Percentiles rank a stretch among this genome's conserved stretches.
These are phyloP conservation scores for Sminthurinus aureus DNA, from an alignment of 2,888 invertebrate species.

Conservation along the genomic window DNA sequence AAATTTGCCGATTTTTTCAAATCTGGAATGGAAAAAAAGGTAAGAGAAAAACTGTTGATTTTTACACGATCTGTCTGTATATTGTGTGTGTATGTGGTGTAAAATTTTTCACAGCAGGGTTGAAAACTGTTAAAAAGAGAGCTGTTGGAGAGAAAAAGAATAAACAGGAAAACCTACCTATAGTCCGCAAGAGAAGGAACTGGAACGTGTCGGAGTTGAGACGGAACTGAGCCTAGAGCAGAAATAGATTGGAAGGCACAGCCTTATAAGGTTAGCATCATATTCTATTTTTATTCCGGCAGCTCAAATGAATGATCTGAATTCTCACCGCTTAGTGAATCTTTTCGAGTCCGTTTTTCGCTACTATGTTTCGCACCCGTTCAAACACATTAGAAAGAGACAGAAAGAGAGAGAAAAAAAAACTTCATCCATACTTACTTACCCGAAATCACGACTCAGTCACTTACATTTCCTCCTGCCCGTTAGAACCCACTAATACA, in stretches of 20 bases:
- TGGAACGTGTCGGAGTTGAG: conserved; percentile 57
- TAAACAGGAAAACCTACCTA: conserved; percentile 53
- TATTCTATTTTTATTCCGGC: conserved; percentile 57
- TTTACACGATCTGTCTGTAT: neutral
- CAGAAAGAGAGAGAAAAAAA: neutral
- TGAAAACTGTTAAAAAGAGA: neutral
- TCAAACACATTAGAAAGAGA: neutral
- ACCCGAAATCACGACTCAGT: too few relatives aligned
- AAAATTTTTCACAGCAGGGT: neutral
- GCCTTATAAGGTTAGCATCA: conserved; percentile 59
- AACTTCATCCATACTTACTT: neutral
- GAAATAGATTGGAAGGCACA: conserved; percentile 57
- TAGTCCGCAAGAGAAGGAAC: conserved; percentile 59
- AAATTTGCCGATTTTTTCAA: neutral
- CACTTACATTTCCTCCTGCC: too few relatives aligned
- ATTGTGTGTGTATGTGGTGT: neutral
- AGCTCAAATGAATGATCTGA: conserved; percentile 34
- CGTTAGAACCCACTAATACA: too few relatives aligned
- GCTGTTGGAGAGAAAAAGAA: conserved; percentile 29
- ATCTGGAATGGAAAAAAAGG: neutral
- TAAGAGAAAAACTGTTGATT: conserved; percentile 1
- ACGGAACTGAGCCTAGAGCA: conserved; percentile 57
- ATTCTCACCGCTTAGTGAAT: conserved; percentile 23
- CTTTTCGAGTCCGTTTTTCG: conserved; percentile 10
- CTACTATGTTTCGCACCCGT: conserved; percentile 21